Evolutionary conservation across 1,140 invertebrate genomes (phyloP).

Genomic region (Drosophila kanapiae): DNA sequence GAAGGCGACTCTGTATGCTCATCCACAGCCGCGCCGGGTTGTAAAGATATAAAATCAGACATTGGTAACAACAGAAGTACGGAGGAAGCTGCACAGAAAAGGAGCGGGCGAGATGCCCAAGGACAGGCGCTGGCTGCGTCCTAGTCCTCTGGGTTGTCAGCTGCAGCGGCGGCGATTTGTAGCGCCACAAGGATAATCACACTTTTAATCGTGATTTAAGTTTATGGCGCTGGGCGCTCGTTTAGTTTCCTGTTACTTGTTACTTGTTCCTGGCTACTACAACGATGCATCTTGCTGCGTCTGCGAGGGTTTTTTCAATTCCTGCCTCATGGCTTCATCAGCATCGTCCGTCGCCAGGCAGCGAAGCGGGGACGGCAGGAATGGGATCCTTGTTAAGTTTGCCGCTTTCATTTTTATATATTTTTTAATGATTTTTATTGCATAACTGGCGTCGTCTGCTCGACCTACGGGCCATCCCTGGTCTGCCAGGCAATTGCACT

Average conservation of each 20-base stretch:
- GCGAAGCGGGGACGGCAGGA: not conserved
- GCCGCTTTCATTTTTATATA: slow-evolving; percentile 81
- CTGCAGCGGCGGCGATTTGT: slow-evolving; percentile 82
- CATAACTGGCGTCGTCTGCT: slow-evolving; percentile 65
- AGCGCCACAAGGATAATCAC: slow-evolving; percentile 85
- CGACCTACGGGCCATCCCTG: slow-evolving; percentile 9
- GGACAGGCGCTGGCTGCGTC: slow-evolving; percentile 28
- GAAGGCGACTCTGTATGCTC: slow-evolving; percentile 47
- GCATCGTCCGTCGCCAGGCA: slow-evolving; percentile 11
- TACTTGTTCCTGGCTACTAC: slow-evolving; percentile 36
- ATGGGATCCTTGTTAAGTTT: slow-evolving; percentile 70
- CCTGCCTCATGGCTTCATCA: slow-evolving; percentile 65
- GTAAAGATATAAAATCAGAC: slow-evolving; percentile 83
- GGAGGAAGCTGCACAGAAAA: slow-evolving; percentile 15
- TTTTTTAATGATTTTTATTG: slow-evolving; percentile 84
- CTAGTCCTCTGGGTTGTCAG: slow-evolving; percentile 54
- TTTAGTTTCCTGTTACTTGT: slow-evolving; percentile 77
- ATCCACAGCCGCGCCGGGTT: slow-evolving; percentile 74
- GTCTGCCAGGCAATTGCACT: slow-evolving; percentile 70
- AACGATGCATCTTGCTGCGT: slow-evolving; percentile 45
- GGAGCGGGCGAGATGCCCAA: not conserved
- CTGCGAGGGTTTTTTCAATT: slow-evolving; percentile 66
- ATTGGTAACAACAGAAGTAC: slow-evolving; percentile 66
- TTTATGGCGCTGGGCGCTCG: slow-evolving; percentile 82
- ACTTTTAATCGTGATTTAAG: slow-evolving; percentile 85